These are phyloP conservation scores for Acanthis flammea DNA, from an alignment of 2,797 vertebrate species.

Conservation along the genomic window DNA sequence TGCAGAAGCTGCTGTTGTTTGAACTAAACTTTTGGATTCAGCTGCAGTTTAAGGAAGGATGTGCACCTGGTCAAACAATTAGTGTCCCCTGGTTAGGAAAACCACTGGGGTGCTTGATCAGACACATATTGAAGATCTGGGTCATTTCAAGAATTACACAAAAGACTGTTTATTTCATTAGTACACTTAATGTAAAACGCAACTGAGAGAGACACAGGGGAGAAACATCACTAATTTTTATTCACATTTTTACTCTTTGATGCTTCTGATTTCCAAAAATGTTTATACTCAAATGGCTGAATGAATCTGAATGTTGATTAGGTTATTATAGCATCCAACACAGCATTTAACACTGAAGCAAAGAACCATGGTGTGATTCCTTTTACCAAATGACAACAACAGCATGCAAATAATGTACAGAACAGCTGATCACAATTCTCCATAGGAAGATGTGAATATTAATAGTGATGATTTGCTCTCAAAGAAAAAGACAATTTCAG, in stretches of 20 bases:
- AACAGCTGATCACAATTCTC: constrained; percentile 27
- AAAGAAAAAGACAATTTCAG: background rate
- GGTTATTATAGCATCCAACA: constrained; percentile 10
- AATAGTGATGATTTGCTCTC: constrained; percentile 6
- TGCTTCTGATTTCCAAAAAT: constrained; percentile 26
- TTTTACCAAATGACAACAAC: constrained; percentile 38
- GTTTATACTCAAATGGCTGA: constrained; percentile 31
- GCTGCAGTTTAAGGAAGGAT: background rate
- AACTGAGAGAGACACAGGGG: constrained; percentile 40
- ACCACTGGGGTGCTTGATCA: background rate
- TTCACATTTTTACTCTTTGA: constrained; percentile 47
- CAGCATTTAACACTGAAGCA: background rate
- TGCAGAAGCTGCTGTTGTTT: background rate
- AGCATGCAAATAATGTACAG: constrained; percentile 32
- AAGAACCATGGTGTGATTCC: constrained; percentile 35
- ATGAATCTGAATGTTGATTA: constrained; percentile 49
- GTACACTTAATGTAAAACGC: background rate
- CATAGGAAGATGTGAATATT: constrained; percentile 11
- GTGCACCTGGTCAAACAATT: background rate
- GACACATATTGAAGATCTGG: background rate
- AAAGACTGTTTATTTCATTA: constrained; percentile 55
- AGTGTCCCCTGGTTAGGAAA: background rate
- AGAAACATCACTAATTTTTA: constrained; percentile 50
- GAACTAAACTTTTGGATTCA: background rate
- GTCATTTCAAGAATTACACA: constrained; percentile 33